phyloP scores from a whole-genome alignment of 2,888 invertebrate genomes.

The Lasioglossum vierecki region DNA sequence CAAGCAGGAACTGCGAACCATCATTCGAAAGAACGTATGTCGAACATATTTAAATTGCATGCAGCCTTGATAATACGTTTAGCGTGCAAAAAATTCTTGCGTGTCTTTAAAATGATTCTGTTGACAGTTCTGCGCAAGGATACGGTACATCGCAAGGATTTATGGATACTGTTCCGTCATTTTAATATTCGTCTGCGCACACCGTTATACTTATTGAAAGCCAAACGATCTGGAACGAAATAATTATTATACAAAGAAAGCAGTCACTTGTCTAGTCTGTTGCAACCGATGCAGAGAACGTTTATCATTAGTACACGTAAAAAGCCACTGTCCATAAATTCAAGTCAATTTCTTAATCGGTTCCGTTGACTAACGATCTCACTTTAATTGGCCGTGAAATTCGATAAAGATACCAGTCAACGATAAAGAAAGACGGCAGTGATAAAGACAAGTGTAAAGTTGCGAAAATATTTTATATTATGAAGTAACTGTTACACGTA shows the following conservation, averaged over 20 bases:
- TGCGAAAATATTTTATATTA: neutral
- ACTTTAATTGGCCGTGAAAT: neutral
- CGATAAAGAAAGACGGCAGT: neutral
- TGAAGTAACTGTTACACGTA: neutral
- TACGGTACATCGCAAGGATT: neutral
- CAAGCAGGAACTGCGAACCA: conserved; percentile 52
- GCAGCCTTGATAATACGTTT: neutral
- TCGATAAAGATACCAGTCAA: neutral
- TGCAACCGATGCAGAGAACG: neutral
- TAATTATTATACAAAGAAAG: neutral
- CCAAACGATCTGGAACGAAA: neutral
- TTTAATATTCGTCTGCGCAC: neutral
- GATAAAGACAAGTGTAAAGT: neutral
- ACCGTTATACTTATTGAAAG: too few relatives aligned
- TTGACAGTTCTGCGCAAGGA: neutral
- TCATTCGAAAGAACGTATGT: conserved; percentile 50
- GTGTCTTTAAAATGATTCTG: neutral
- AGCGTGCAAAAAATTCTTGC: neutral
- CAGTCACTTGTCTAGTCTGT: neutral
- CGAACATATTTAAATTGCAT: neutral
- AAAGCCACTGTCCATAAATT: neutral
- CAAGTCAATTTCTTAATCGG: neutral
- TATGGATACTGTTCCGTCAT: neutral
- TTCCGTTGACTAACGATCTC: neutral
- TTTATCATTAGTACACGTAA: neutral